Base-by-base conservation (phyloP, 2,113 vertebrate species). In the Gallinago paraguaiae region DNA sequence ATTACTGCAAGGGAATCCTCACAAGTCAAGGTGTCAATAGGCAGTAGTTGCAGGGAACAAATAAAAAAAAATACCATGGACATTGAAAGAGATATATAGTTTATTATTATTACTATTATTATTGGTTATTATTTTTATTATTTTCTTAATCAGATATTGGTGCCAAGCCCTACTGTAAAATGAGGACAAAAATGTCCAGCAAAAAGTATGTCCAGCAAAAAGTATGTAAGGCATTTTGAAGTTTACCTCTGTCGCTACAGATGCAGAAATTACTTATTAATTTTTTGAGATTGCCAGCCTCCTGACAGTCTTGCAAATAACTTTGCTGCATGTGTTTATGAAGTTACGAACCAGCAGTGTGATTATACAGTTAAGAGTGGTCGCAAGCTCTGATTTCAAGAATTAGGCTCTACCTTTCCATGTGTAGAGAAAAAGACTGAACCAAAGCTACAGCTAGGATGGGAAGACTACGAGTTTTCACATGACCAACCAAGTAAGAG, bases 401-500 rank as follows among this genome's bases (percentile, higher is more conserved):
- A 82, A n/a, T 25, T 59, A 83, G 8, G n/a, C 28, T 27, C 25
- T 35, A 65, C 4, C 1, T 2, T 70, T 61, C 64, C 6, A 13
- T 54, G 24, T 25, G 4, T 10, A 23, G 19, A 59, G 25, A 17
- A 54, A 70, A 78, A 75, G 35, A 46, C 7, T 57, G 54, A 78
- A 24, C 7, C 7, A 65, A 87, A 67, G 7, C 12, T 63, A 23
- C 56, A 57, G 4, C 5, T 74, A 30, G 20, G 18, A 12, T 37
- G 10, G 15, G n/a, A 71, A 90, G 37, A 51, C 8, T 22, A 31
- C 0, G 1, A 53, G 7, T 63, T 85, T 90, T 61, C 56, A 75
- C 12, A 68, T 0, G 0, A 68, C 22, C 11, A 75, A 25, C 3
- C 33, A 68, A 59, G 46, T 50, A 63, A 54, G 28, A 50, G 57